Evolutionary conservation across 2,113 vertebrate species (phyloP).

Genomic region (Scortum barcoo): DNA sequence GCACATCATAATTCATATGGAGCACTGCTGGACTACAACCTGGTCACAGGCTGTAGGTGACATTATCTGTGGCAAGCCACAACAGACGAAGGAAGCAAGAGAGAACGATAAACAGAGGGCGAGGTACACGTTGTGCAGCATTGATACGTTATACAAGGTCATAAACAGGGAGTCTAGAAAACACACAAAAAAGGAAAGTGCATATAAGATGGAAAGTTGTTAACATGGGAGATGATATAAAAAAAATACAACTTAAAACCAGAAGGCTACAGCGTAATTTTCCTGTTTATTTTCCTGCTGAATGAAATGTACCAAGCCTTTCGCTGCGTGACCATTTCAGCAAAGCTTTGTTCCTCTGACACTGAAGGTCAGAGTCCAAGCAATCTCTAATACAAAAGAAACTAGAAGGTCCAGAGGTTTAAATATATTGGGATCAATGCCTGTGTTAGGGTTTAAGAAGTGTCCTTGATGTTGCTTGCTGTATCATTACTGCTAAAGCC

Average conservation of each 20-base stretch:
- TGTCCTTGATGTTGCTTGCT: slow-evolving; percentile 56
- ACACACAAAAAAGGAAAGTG: not conserved
- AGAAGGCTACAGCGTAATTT: slow-evolving; percentile 3
- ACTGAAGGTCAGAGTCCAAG: slow-evolving; percentile 61
- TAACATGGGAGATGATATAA: slow-evolving; percentile 1
- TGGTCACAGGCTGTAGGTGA: slow-evolving; percentile 73
- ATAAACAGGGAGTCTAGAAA: not conserved
- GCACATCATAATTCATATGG: slow-evolving; percentile 81
- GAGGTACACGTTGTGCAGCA: not conserved
- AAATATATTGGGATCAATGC: slow-evolving; percentile 68
- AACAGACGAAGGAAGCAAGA: slow-evolving; percentile 10
- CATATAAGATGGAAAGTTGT: not conserved
- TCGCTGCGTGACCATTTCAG: slow-evolving; percentile 33
- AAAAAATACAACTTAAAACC: not conserved
- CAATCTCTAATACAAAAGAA: slow-evolving; percentile 56
- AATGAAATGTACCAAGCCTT: slow-evolving; percentile 8
- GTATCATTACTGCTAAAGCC: slow-evolving; percentile 55
- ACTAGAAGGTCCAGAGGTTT: slow-evolving; percentile 51
- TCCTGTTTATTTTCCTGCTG: slow-evolving; percentile 20
- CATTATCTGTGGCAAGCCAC: slow-evolving; percentile 68
- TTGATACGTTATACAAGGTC: slow-evolving; percentile 17
- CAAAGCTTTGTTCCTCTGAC: slow-evolving; percentile 58
- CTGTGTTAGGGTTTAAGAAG: slow-evolving; percentile 64
- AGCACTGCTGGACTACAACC: slow-evolving; percentile 66
- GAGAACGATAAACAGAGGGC: slow-evolving; percentile 39